Percentiles rank a stretch among this genome's conserved stretches.
phyloP scores from a whole-genome alignment of 2,888 invertebrate genomes.

The Taphrorychus bicolor region DNA sequence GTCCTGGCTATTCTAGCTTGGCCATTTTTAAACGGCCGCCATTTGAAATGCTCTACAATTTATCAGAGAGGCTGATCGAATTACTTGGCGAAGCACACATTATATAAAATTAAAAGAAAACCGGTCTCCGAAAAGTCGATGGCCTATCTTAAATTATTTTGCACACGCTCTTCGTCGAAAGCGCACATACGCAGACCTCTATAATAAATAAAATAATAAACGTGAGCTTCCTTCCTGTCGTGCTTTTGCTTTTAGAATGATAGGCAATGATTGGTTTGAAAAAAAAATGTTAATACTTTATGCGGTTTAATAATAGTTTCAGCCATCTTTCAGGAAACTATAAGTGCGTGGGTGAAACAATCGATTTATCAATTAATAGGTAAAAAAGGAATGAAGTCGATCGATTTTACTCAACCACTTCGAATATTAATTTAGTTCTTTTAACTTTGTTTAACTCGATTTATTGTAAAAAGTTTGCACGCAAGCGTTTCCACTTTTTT shows the following conservation, averaged over 20 bases:
- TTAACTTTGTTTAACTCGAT: too few relatives aligned
- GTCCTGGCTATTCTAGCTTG: constrained; percentile 20
- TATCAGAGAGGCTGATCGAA: constrained; percentile 40
- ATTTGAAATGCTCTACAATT: constrained; percentile 40
- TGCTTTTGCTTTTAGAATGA: constrained; percentile 19
- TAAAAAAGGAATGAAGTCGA: too few relatives aligned
- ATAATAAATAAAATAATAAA: constrained; percentile 52
- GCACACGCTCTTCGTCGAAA: constrained; percentile 44
- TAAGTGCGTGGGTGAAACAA: too few relatives aligned
- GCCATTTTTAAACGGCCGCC: constrained; percentile 34
- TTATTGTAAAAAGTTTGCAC: too few relatives aligned
- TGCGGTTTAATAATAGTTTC: neutral
- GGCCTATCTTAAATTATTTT: constrained; percentile 51
- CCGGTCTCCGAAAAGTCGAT: constrained; percentile 50
- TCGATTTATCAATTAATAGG: too few relatives aligned
- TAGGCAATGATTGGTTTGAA: constrained; percentile 12
- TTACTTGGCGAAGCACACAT: constrained; percentile 39
- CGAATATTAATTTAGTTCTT: too few relatives aligned
- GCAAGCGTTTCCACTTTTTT: too few relatives aligned
- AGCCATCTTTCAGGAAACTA: neutral
- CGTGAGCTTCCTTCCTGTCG: constrained; percentile 52
- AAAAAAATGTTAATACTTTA: constrained; percentile 3
- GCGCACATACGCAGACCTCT: constrained; percentile 22
- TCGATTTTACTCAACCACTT: too few relatives aligned
- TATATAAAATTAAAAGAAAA: constrained; percentile 50